A percentile compares a stretch with the other conserved stretches of the same genome.
Conservation (phyloP, 2,888 invertebrate genomes). For the Cosmorhoe ocellata region DNA sequence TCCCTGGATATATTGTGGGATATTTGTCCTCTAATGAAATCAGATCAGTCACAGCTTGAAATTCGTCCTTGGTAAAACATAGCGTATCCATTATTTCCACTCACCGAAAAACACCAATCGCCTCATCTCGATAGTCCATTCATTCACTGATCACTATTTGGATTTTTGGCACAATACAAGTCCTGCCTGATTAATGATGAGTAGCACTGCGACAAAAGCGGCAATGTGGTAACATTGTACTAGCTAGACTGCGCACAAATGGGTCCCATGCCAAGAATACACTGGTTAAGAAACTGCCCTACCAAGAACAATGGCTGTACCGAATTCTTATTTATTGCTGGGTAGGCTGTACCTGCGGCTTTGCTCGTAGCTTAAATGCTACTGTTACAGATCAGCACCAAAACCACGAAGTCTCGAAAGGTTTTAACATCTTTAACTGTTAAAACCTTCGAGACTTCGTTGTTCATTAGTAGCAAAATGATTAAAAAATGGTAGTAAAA, state of each 20-base stretch:
- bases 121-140: constrained; percentile 44
- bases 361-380: background rate
- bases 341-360: background rate
- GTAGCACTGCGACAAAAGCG: background rate
- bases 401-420: too few relatives aligned
- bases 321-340: constrained; percentile 25
- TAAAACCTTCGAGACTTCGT: too few relatives aligned
- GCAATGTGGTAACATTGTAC: constrained; percentile 25
- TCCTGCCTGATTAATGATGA: constrained; percentile 4
- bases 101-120: constrained; percentile 41
- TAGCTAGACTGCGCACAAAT: constrained; percentile 25
- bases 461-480: too few relatives aligned
- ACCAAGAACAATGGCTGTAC: constrained; percentile 30
- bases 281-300: constrained; percentile 34
- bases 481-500: too few relatives aligned
- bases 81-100: constrained; percentile 15
- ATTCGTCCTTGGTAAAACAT: too few relatives aligned
- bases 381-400: background rate
- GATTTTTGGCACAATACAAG: constrained; percentile 20
- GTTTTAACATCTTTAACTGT: too few relatives aligned
- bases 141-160: constrained; percentile 35
- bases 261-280: constrained; percentile 22
- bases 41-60: too few relatives aligned
- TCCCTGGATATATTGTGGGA: too few relatives aligned
- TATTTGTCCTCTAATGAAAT: too few relatives aligned